Conservation (phyloP, 1,140 invertebrate species). For the Drosophila bifasciata region DNA sequence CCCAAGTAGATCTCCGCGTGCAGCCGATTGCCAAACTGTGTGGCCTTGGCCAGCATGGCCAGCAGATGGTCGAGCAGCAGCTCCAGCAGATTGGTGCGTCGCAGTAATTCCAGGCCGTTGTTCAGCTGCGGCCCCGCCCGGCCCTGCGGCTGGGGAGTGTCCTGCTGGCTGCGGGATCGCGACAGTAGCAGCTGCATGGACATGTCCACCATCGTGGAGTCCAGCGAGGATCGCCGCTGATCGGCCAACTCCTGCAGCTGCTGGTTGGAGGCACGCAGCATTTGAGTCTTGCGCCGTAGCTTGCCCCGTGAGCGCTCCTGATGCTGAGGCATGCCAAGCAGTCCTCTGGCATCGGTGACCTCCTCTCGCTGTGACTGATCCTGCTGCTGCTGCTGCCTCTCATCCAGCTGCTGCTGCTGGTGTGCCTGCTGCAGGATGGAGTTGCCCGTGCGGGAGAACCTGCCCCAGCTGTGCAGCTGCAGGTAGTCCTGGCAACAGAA, state of each 20-base stretch:
- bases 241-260: conserved; percentile 61
- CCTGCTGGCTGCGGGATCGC: background rate
- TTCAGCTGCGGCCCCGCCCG: conserved; percentile 46
- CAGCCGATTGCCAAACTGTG: conserved; percentile 83
- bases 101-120: conserved; percentile 85
- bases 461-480: conserved; percentile 74
- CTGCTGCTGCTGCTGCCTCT: background rate
- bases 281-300: conserved; percentile 60
- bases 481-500: conserved; percentile 85
- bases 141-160: background rate
- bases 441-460: conserved; percentile 43
- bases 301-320: conserved; percentile 59
- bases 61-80: conserved; percentile 85
- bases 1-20: conserved; percentile 88
- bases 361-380: background rate
- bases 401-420: conserved; percentile 3
- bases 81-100: conserved; percentile 86
- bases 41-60: conserved; percentile 56
- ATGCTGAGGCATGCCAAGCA: conserved; percentile 69
- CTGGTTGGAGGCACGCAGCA: conserved; percentile 74
- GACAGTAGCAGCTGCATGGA: conserved; percentile 71
- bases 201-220: conserved; percentile 66
- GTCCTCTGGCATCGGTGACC: conserved; percentile 50
- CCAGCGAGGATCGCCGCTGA: conserved; percentile 58
- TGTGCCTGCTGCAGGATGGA: background rate